Evolutionary conservation across 2,797 vertebrate species (phyloP).

Genomic region (Merluccius polli): DNA sequence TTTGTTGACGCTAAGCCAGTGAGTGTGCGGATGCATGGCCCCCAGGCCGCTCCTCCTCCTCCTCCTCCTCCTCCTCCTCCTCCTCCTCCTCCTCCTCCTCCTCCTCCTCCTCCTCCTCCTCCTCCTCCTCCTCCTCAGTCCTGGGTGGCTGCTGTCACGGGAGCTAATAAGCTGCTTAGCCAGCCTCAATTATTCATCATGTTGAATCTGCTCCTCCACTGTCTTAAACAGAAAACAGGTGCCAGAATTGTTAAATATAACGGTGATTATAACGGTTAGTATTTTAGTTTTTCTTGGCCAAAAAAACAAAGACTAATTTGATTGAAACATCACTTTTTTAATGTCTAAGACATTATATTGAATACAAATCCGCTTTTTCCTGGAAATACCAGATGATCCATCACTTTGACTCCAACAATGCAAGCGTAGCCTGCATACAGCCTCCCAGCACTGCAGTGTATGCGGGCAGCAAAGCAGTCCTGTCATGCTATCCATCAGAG

Average conservation of each 20-base stretch:
- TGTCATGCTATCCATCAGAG: not conserved
- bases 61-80: slow-evolving; percentile 38
- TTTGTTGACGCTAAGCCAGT: slow-evolving; percentile 21
- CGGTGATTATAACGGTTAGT: not conserved
- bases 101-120: slow-evolving; percentile 40
- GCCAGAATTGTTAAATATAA: not conserved
- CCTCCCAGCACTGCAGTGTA: too few species aligned
- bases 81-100: slow-evolving; percentile 45
- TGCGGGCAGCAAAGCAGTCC: not conserved
- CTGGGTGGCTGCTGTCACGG: slow-evolving; percentile 13
- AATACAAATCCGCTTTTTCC: not conserved
- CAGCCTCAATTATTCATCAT: slow-evolving; percentile 63
- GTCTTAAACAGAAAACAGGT: slow-evolving; percentile 25
- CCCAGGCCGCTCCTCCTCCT: slow-evolving; percentile 32
- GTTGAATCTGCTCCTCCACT: slow-evolving; percentile 54
- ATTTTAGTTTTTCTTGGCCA: not conserved
- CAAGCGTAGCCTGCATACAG: not conserved
- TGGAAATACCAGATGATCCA: not conserved
- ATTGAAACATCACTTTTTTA: not conserved
- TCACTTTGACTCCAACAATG: not conserved
- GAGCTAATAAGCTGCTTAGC: slow-evolving; percentile 65
- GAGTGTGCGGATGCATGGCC: slow-evolving; percentile 30
- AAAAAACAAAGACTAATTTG: not conserved
- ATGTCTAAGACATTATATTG: not conserved
- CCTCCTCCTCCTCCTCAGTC: slow-evolving; percentile 39